Percentiles rank a stretch among this genome's conserved stretches.
Evolutionary conservation across 2,888 invertebrate genomes (phyloP).

Genomic region (Latheticus oryzae): DNA sequence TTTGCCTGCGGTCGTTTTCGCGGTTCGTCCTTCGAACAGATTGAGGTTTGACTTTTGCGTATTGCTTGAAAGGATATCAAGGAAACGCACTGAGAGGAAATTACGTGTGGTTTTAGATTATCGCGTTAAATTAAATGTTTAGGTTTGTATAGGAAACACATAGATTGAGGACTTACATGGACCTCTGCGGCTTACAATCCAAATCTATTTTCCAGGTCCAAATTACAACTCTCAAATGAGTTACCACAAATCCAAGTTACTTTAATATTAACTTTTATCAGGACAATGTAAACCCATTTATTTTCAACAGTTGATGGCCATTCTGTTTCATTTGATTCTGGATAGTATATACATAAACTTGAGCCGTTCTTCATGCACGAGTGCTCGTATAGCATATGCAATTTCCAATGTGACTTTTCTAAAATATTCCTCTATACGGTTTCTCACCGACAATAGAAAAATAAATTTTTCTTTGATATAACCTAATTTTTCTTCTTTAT

Average conservation of each 20-base stretch:
- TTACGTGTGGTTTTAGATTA: constrained; percentile 48
- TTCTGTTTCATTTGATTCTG: no score
- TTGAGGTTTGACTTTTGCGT: constrained; percentile 42
- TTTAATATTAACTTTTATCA: constrained; percentile 3
- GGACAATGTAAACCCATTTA: no score
- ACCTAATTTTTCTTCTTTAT: constrained; percentile 6
- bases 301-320: no score
- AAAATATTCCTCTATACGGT: no score
- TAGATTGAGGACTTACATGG: constrained; percentile 20
- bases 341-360: no score
- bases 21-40: constrained; percentile 40
- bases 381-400: no score
- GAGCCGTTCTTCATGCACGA: no score
- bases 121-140: constrained; percentile 49
- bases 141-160: constrained; percentile 27
- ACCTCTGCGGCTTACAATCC: constrained; percentile 29
- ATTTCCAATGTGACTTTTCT: no score
- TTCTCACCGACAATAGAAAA: neutral
- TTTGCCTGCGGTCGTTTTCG: constrained; percentile 46
- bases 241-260: constrained; percentile 5
- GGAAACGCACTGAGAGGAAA: constrained; percentile 36
- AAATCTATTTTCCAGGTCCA: constrained; percentile 19
- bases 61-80: constrained; percentile 36
- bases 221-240: constrained; percentile 15
- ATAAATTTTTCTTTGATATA: constrained; percentile 18